Evolutionary conservation across 2,113 vertebrate species (phyloP), one percentile per base, ranked within the genome.

Genomic region (Scomber colias): DNA sequence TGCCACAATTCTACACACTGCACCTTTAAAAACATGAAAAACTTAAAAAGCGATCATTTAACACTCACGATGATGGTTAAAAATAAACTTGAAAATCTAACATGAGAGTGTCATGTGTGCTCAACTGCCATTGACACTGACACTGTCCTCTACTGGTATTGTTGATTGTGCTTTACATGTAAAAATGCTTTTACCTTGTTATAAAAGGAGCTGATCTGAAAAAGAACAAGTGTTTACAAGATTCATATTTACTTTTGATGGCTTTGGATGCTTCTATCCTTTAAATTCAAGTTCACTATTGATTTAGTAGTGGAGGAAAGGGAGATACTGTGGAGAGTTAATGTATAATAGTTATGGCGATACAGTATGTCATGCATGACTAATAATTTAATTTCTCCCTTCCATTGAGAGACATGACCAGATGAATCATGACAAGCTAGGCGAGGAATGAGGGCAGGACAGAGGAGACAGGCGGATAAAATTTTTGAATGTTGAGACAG

Each of bases 351-450:
- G 72, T 64, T 67, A 21, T 14, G 67, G 35, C 85, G 62, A 77
- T 64, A 65, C 46, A 80, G 30, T 24, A 64, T 81, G 53, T 71
- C 66, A 73, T 56, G 83, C 59, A 75, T 89, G 85, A 74, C 63
- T 84, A 85, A 77, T 86, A 71, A 87, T 85, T 86, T 79, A 64
- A 89, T 89, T 66, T 84, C 61, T 55, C 24, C 0, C 46, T 50
- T 62, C 71, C 69, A 48, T 48, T 63, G 73, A 81, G 50, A 71
- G 75, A 73, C 3, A 19, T 57, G 17, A 65, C 11, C 73, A 76
- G 81, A 86, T 75, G 56, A 87, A 56, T 85, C 71, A 77, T 79
- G 71, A 86, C 63, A 80, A 83, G 80, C 61, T 6, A 55, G 17
- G 53, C 53, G 31, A 76, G 49, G 57, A 64, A 71, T 44, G 57